Conservation (phyloP, 2,113 vertebrate genomes). For the Cepphus grylle region DNA sequence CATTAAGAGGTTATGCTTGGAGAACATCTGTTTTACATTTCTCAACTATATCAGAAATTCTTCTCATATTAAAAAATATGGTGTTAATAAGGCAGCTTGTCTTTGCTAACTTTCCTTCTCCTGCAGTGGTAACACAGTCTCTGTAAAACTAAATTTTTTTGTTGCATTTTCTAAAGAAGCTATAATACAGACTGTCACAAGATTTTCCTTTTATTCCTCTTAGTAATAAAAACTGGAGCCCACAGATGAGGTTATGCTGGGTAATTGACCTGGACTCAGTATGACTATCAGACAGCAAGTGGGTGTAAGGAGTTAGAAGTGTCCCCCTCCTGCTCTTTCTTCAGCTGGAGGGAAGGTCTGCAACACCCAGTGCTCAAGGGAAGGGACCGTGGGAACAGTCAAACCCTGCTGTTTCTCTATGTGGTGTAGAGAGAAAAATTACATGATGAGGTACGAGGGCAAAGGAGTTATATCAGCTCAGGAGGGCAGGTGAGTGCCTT, state of each 20-base stretch:
- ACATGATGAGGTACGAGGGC: neutral
- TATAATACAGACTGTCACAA: neutral
- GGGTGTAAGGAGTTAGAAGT: neutral
- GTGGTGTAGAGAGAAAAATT: neutral
- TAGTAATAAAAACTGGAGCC: neutral
- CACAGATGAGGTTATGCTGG: neutral
- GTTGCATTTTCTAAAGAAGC: neutral
- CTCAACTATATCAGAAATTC: neutral
- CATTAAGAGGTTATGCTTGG: neutral
- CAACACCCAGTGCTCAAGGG: neutral
- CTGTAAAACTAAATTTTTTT: neutral
- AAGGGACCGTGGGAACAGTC: neutral
- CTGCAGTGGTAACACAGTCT: neutral
- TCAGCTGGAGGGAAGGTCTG: neutral
- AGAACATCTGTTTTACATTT: neutral
- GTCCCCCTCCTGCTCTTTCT: neutral
- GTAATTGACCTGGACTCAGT: neutral
- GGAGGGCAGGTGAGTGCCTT: neutral
- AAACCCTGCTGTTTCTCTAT: neutral
- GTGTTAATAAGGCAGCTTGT: neutral
- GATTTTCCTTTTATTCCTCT: neutral
- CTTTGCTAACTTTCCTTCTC: neutral
- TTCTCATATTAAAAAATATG: neutral
- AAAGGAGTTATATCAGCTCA: neutral
- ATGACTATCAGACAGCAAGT: neutral